These are phyloP conservation scores for Dolichoris vasculosae DNA, from an alignment of 1,140 invertebrate genomes.

Conservation along the genomic window DNA sequence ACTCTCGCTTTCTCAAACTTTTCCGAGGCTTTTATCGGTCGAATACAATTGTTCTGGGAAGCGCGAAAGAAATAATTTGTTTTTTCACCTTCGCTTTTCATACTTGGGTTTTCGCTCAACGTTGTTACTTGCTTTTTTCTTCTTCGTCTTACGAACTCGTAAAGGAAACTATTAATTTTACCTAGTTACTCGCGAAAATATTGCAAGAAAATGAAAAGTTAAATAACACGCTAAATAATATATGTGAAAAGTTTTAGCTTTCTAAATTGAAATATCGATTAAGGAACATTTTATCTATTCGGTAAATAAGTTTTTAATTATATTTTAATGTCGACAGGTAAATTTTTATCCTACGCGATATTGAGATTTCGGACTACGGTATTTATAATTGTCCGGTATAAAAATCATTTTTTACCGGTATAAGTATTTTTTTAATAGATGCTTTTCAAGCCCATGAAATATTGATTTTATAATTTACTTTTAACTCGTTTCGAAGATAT, in stretches of 20 bases:
- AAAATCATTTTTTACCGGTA: not conserved
- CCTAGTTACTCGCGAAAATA: not conserved
- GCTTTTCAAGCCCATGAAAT: not conserved
- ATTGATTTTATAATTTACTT: constrained; percentile 9
- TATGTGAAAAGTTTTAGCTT: not conserved
- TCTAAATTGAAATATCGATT: not conserved
- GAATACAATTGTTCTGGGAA: too few species aligned
- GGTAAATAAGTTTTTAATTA: not conserved
- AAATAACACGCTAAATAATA: not conserved
- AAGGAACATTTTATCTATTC: not conserved
- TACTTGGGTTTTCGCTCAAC: not conserved
- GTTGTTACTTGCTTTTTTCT: not conserved
- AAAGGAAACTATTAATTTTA: not conserved
- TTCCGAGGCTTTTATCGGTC: too few species aligned
- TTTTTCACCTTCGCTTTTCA: too few species aligned
- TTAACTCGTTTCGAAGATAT: not conserved
- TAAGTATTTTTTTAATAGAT: not conserved
- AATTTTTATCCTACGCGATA: not conserved
- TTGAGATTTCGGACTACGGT: too few species aligned
- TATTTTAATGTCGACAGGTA: not conserved
- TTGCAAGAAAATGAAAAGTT: not conserved
- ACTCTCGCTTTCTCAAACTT: too few species aligned
- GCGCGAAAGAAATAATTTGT: too few species aligned
- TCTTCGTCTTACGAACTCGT: not conserved
- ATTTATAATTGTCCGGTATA: too few species aligned